Conservation (phyloP, 2,113 vertebrate species). For the Tachuris rubrigastra region DNA sequence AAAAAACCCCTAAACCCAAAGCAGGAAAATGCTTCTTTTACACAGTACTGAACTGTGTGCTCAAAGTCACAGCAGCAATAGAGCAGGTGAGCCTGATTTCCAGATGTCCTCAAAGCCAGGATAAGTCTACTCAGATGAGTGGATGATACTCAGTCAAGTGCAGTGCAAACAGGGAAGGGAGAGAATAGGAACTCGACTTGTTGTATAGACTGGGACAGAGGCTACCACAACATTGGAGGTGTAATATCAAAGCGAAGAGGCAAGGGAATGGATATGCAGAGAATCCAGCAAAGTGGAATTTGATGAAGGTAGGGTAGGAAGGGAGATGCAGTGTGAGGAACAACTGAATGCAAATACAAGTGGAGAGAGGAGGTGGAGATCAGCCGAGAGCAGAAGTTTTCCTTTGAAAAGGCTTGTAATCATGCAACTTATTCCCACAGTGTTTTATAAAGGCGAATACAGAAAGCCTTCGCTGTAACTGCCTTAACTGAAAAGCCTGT, state of each 20-base stretch:
- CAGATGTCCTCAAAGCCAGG: background rate
- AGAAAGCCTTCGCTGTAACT: constrained; percentile 22
- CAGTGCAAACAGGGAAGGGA: background rate
- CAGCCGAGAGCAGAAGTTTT: background rate
- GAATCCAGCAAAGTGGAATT: background rate
- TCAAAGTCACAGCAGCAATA: background rate
- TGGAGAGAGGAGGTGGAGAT: background rate
- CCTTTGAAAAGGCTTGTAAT: constrained; percentile 21
- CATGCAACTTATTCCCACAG: background rate
- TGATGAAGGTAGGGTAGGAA: background rate
- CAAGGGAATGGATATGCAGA: background rate
- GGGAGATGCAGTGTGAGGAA: background rate
- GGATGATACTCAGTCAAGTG: background rate
- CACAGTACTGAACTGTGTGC: background rate
- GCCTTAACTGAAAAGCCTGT: background rate
- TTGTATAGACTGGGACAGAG: background rate
- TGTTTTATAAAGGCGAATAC: background rate
- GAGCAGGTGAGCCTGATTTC: background rate
- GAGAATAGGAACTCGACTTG: background rate
- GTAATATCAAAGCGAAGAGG: background rate
- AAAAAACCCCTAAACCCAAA: background rate
- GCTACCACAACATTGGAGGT: background rate
- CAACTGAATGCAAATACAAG: background rate
- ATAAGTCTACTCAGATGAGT: background rate
- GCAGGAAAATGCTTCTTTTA: background rate